phyloP scores from a whole-genome alignment of 2,113 vertebrate species.

The Delphinus delphis region DNA sequence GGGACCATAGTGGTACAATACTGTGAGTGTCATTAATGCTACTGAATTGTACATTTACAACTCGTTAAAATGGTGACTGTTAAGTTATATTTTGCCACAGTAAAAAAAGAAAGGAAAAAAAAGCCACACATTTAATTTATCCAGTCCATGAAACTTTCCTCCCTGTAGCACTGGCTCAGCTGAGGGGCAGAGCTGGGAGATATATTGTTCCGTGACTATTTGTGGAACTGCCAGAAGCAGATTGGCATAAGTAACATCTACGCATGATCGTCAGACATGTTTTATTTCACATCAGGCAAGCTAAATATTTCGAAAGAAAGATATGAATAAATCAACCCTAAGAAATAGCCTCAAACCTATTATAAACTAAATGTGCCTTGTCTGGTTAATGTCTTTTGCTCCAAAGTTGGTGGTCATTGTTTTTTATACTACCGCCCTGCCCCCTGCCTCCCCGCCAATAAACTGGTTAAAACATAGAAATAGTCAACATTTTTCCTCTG shows the following conservation, averaged over 20 bases:
- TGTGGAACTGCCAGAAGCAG: neutral
- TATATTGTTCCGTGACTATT: neutral
- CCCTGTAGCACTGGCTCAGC: accelerated
- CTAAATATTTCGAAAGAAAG: neutral
- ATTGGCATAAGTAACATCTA: neutral
- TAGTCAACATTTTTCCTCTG: neutral
- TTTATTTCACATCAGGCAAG: neutral
- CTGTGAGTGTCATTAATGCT: neutral
- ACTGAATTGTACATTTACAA: neutral
- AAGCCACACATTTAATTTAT: neutral
- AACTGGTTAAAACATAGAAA: neutral
- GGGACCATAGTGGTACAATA: accelerated
- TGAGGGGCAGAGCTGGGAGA: neutral
- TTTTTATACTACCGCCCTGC: neutral
- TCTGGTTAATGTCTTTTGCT: neutral
- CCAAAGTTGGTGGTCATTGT: neutral
- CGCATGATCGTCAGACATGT: neutral
- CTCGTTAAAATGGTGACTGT: neutral
- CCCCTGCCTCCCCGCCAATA: neutral
- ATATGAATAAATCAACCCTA: neutral
- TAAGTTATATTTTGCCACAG: neutral
- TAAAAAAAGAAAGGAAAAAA: neutral
- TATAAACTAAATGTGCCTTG: neutral
- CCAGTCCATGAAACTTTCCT: neutral
- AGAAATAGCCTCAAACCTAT: neutral